A percentile compares a stretch with the other conserved stretches of the same genome.
Evolutionary conservation across 2,888 invertebrate species (phyloP).

Genomic region (Lomographa bimaculata): DNA sequence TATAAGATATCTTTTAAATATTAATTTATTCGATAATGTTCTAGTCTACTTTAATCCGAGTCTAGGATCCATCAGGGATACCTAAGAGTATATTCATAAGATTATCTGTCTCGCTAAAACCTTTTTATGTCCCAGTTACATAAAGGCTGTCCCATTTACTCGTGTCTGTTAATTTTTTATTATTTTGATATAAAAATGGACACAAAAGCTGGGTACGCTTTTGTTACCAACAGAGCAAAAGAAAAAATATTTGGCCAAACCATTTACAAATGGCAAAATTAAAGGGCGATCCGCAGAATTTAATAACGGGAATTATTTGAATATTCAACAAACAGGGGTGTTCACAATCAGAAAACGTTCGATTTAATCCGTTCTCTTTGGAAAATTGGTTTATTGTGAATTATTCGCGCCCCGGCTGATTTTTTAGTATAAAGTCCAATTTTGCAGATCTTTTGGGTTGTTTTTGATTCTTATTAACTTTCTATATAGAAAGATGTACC

Average conservation of each 20-base stretch:
- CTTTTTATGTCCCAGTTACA: conserved; percentile 6
- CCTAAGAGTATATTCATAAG: no score
- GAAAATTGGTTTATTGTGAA: conserved; percentile 14
- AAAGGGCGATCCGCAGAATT: conserved; percentile 46
- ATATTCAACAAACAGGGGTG: conserved; percentile 49
- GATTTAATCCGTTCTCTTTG: conserved; percentile 39
- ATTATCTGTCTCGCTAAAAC: no score
- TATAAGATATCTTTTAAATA: no score
- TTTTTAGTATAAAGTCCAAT: no score
- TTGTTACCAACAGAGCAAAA: conserved; percentile 18
- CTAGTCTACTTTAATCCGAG: no score
- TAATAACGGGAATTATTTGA: conserved; percentile 48
- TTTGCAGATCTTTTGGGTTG: no score
- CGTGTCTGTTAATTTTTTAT: conserved; percentile 3
- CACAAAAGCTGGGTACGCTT: conserved; percentile 5
- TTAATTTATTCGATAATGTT: no score
- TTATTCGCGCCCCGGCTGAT: conserved; percentile 1
- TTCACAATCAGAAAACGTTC: conserved; percentile 40
- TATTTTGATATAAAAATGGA: conserved; percentile 15
- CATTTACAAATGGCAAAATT: conserved; percentile 37
- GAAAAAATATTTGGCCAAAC: conserved; percentile 24
- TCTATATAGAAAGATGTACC: no score
- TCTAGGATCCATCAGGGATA: no score
- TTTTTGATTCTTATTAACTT: no score
- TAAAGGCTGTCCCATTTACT: conserved; percentile 3